These are phyloP conservation scores for Phyllopteryx taeniolatus DNA, from an alignment of 2,113 vertebrate species.

Conservation along the genomic window DNA sequence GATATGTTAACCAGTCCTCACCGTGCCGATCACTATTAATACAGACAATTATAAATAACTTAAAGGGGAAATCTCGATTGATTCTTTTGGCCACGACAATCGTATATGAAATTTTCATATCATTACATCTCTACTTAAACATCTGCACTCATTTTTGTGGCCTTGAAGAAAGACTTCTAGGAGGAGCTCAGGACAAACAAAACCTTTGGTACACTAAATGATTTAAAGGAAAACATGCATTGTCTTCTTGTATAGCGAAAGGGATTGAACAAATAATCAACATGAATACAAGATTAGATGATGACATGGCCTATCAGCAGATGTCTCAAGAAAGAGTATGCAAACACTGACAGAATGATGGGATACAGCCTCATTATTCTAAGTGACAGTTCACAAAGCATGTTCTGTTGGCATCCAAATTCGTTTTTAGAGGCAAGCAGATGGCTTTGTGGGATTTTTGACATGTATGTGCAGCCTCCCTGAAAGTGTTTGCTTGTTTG, in stretches of 20 bases:
- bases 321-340: neutral
- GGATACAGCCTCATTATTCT: neutral
- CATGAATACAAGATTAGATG: neutral
- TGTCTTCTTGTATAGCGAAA: neutral
- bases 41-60: neutral
- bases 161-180: neutral
- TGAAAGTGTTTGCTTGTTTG: conserved; percentile 36
- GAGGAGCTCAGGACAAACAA: neutral
- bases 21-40: no score
- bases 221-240: conserved; percentile 1
- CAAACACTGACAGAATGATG: neutral
- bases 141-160: neutral
- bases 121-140: no score
- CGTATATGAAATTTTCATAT: neutral
- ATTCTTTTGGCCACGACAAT: neutral
- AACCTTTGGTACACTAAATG: neutral
- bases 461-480: conserved; percentile 26
- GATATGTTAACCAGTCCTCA: no score
- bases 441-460: conserved; percentile 29
- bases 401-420: neutral
- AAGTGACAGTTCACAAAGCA: neutral
- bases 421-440: conserved; percentile 28
- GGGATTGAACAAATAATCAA: neutral
- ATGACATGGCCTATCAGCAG: neutral
- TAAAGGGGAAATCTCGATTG: neutral